These are phyloP conservation scores for Drosophila sulfurigaster DNA, from an alignment of 1,140 invertebrate species.

Conservation along the genomic window DNA sequence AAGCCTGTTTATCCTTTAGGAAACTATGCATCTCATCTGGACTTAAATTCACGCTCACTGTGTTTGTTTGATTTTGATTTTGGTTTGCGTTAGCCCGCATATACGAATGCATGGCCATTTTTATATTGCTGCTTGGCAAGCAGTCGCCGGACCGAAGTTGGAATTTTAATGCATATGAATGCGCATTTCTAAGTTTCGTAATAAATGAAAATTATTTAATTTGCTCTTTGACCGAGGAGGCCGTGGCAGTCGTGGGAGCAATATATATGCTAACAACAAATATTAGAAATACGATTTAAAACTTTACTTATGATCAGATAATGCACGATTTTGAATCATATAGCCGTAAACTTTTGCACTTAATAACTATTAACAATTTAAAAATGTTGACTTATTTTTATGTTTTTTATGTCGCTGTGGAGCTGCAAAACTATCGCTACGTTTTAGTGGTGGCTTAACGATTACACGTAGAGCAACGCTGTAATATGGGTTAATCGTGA, in stretches of 20 bases:
- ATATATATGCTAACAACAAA: constrained; percentile 2
- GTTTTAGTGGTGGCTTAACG: constrained; percentile 35
- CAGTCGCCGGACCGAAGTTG: background rate
- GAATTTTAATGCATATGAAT: constrained; percentile 32
- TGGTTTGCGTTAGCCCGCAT: constrained; percentile 58
- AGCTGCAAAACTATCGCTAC: constrained; percentile 46
- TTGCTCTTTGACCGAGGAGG: constrained; percentile 24
- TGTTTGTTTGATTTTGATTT: constrained; percentile 42
- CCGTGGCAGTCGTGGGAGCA: constrained; percentile 11
- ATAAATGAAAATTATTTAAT: constrained; percentile 43
- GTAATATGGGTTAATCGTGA: background rate
- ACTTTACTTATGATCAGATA: background rate
- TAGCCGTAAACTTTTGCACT: constrained; percentile 22
- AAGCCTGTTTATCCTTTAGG: constrained; percentile 86
- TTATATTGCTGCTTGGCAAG: constrained; percentile 5
- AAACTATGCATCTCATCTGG: constrained; percentile 79
- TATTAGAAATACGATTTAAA: background rate
- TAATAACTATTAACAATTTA: constrained; percentile 29
- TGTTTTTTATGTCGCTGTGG: constrained; percentile 50
- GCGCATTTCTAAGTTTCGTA: constrained; percentile 43
- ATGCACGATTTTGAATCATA: background rate
- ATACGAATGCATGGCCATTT: constrained; percentile 75
- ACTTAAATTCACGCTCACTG: constrained; percentile 40
- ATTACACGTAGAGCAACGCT: constrained; percentile 23
- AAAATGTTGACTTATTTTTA: constrained; percentile 43